phyloP scores from a whole-genome alignment of 2,888 invertebrate genomes.

The Dynastes maya region DNA sequence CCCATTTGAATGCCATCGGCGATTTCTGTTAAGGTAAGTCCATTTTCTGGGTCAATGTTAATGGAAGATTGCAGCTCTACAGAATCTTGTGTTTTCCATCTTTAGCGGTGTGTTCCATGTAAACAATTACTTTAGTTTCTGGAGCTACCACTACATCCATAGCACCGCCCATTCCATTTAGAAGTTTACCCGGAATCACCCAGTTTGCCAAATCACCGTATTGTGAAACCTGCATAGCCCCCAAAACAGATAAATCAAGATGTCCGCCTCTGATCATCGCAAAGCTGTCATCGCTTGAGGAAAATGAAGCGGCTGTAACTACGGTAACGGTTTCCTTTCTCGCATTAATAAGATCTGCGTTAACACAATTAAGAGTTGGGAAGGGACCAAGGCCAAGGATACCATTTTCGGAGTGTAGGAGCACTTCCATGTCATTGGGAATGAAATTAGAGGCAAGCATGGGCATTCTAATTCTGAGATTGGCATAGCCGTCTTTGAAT shows the following conservation, averaged over 20 bases:
- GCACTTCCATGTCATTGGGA: conserved; percentile 86
- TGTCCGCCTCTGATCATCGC: conserved; percentile 99
- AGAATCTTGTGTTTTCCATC: conserved; percentile 95
- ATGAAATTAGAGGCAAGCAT: conserved; percentile 96
- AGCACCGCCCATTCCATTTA: conserved; percentile 99
- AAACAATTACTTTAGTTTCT: conserved; percentile 93
- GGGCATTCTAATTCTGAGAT: conserved; percentile 96
- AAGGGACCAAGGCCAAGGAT: conserved; percentile 96
- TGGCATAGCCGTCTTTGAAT: conserved; percentile 91
- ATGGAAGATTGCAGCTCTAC: conserved; percentile 87
- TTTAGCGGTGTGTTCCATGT: conserved; percentile 97
- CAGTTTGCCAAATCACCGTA: conserved; percentile 98
- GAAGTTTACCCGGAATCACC: conserved; percentile 99
- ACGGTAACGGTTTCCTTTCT: conserved; percentile 98
- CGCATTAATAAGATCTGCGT: conserved; percentile 98
- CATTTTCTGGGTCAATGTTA: conserved; percentile 92
- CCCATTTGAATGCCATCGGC: conserved; percentile 90
- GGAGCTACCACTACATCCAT: conserved; percentile 98
- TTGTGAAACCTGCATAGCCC: conserved; percentile 98
- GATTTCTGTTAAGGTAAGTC: conserved; percentile 88
- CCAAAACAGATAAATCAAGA: conserved; percentile 94
- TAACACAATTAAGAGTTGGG: conserved; percentile 85
- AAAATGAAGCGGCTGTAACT: conserved; percentile 89
- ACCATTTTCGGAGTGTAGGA: conserved; percentile 98
- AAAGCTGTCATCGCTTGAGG: conserved; percentile 97